Conservation (phyloP, 2,888 invertebrate species). For the Chouioia cunea region DNA sequence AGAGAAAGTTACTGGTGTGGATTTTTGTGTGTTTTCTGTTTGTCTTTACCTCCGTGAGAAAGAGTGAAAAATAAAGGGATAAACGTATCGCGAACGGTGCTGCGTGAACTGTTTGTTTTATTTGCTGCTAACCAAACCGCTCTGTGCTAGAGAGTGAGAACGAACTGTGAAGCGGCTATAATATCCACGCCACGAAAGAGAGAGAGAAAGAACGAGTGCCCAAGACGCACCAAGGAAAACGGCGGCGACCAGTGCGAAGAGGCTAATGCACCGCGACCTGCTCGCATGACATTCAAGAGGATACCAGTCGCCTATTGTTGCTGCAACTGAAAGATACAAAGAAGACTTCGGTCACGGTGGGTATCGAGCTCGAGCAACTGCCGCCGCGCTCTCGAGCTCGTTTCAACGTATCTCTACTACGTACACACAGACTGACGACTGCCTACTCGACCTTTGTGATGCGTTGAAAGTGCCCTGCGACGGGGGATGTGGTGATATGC, state of each 20-base stretch:
- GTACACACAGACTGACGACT: slow-evolving; percentile 24
- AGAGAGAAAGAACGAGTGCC: slow-evolving; percentile 34
- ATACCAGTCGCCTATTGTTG: slow-evolving; percentile 46
- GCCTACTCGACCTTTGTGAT: slow-evolving; percentile 18
- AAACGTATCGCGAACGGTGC: not conserved
- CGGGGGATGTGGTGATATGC: slow-evolving; percentile 9
- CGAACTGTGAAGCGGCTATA: too few relatives aligned
- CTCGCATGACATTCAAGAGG: slow-evolving; percentile 57
- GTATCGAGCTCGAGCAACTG: slow-evolving; percentile 51
- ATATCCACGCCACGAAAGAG: too few relatives aligned
- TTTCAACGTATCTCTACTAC: not conserved
- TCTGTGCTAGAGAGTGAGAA: too few relatives aligned
- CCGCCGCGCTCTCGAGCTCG: slow-evolving; percentile 1
- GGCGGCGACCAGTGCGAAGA: not conserved
- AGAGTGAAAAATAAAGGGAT: not conserved
- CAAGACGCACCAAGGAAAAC: slow-evolving; percentile 49
- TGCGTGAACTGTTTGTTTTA: too few relatives aligned
- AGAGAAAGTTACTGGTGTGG: not conserved
- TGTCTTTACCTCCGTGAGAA: not conserved
- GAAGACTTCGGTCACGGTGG: slow-evolving; percentile 61
- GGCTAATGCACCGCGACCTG: not conserved
- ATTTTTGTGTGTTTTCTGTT: not conserved
- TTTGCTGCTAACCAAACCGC: too few relatives aligned
- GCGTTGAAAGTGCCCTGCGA: not conserved
- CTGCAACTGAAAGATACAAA: slow-evolving; percentile 46